phyloP scores from a whole-genome alignment of 2,797 vertebrate genomes.

The Pachyuromys duprasi region DNA sequence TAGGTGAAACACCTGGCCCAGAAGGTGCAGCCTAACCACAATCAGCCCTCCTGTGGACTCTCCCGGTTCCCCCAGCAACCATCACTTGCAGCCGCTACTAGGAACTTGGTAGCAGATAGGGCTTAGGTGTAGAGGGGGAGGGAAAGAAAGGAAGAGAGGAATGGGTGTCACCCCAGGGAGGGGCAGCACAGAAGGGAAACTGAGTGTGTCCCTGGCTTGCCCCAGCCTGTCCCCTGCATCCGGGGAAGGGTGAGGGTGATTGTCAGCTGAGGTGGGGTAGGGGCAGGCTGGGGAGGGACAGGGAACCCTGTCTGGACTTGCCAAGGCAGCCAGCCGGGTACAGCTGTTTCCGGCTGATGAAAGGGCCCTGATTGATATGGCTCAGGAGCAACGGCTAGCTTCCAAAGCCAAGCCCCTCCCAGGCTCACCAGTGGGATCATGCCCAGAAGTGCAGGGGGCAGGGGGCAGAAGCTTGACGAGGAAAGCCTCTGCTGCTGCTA shows the following conservation, averaged over 20 bases:
- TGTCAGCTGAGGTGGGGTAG: conserved; percentile 69
- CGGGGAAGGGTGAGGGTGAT: conserved; percentile 72
- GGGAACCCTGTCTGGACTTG: conserved; percentile 79
- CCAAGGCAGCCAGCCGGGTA: conserved; percentile 46
- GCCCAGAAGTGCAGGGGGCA: not conserved
- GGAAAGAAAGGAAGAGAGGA: not conserved
- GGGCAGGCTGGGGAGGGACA: conserved; percentile 73
- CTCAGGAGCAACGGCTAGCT: not conserved
- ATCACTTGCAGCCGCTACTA: conserved; percentile 10
- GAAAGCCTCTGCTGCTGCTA: not conserved
- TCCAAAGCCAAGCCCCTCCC: conserved; percentile 33
- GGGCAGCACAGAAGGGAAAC: conserved; percentile 75
- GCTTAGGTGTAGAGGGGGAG: not conserved
- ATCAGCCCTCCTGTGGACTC: not conserved
- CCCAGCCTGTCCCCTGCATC: conserved; percentile 79
- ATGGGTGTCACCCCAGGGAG: conserved; percentile 64
- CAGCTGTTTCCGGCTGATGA: conserved; percentile 77
- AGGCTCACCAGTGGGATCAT: not conserved
- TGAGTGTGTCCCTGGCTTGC: conserved; percentile 78
- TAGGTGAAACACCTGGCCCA: not conserved
- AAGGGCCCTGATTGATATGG: conserved; percentile 66
- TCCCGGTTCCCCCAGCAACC: not conserved
- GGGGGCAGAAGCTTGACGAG: not conserved
- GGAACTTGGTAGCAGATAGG: conserved; percentile 2
- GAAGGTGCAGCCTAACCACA: not conserved